Conservation (phyloP, 2,888 invertebrate genomes). For the Apodemia arnacis region DNA sequence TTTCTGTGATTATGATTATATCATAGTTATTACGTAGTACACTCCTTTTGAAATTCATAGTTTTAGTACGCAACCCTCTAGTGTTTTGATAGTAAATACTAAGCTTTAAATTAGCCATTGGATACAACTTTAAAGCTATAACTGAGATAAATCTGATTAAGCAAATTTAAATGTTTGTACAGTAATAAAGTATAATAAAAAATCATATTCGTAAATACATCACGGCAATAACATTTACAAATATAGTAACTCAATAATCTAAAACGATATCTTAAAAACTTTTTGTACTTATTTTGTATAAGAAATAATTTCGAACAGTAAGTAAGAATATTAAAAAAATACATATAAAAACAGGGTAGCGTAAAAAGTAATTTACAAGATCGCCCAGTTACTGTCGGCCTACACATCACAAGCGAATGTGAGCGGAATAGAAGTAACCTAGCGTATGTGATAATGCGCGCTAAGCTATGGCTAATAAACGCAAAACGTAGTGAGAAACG, state of each 20-base stretch:
- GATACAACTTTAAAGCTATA: not conserved
- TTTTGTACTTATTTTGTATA: not conserved
- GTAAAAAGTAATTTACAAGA: no score
- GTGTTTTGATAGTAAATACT: conserved; percentile 23
- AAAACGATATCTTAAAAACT: no score
- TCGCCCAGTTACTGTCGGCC: no score
- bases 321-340: no score
- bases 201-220: no score
- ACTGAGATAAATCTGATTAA: not conserved
- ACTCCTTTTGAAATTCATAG: not conserved
- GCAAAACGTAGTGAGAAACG: not conserved
- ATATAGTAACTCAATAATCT: no score
- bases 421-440: no score
- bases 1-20: not conserved
- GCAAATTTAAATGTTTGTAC: not conserved
- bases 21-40: not conserved
- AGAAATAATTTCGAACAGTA: not conserved
- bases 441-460: not conserved
- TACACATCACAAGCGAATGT: no score
- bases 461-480: not conserved
- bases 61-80: conserved; percentile 25
- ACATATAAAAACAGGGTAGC: no score
- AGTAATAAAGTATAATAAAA: no score
- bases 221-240: no score
- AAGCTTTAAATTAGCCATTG: conserved; percentile 6